Evolutionary conservation across 2,113 vertebrate species (phyloP), one percentile per base, ranked within the genome.

Genomic region (Brienomyrus longianalis): DNA sequence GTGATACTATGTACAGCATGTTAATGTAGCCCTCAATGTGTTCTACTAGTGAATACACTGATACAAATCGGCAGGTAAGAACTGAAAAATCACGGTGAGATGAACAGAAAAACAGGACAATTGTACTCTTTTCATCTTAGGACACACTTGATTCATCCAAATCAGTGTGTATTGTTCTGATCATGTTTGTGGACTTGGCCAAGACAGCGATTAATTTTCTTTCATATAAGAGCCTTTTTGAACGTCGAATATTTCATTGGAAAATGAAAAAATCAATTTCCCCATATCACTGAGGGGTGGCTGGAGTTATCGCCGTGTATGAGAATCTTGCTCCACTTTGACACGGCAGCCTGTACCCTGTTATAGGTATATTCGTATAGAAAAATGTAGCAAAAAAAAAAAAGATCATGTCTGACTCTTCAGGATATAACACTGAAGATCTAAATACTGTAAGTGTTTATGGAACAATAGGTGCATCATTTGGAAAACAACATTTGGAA

Each of bases 181-280:
- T 9, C 35, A n/a, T 87, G 51, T 54, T 87, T 87, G 47, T 27
- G 35, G 13, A 27, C 48, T 52, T 21, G 21, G 48, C 23, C 48
- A 83, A 45, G 39, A 52, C 47, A 51, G 84, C 45, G 5, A 86
- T 86, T 86, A n/a, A 35, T 54, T 87, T 54, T 52, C n/a, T 87
- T 52, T 52, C 27, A 87, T n/a, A 48, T 87, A 87, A 19, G 85
- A 21, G 31, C n/a, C 27, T 39, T 87, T 87, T 48, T 85, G 43
- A 52, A 52, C 3, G 2, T 19, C 15, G 17, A 50, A 31, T 21
- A 87, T 35, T 56, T 87, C 51, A 27, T 10, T 11, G 17, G 85
- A 48, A 87, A 54, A 87, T 31, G 48, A 87, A 87, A 51, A 87
- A 87, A 87, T 87, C 48, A 2, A 87, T 52, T 87, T 87, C 11